Evolutionary conservation across 2,888 invertebrate genomes (phyloP).

Genomic region (Limulus polyphemus): DNA sequence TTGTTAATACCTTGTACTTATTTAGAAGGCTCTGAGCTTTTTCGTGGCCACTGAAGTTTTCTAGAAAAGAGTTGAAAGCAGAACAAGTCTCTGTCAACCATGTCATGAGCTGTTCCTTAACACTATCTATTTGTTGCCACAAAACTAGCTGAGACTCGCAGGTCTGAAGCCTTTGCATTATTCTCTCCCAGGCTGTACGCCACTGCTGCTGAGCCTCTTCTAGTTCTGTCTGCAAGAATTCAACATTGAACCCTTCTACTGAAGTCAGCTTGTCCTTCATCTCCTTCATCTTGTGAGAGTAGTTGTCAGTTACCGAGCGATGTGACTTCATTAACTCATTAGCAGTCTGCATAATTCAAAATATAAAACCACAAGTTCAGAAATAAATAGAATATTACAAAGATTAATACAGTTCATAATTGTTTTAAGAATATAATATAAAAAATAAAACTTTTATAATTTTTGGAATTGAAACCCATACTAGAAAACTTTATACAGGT

Average conservation of each 20-base stretch:
- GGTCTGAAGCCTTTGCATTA: constrained; percentile 59
- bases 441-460: no score
- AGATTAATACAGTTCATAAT: no score
- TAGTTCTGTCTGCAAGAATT: constrained; percentile 36
- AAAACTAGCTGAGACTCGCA: constrained; percentile 79
- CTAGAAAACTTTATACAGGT: no score
- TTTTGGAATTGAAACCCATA: no score
- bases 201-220: constrained; percentile 29
- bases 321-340: constrained; percentile 17
- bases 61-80: constrained; percentile 58
- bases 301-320: constrained; percentile 13
- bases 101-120: constrained; percentile 62
- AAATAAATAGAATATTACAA: background rate
- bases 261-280: constrained; percentile 55
- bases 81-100: constrained; percentile 76
- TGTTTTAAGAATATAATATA: no score
- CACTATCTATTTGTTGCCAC: constrained; percentile 82
- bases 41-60: constrained; percentile 65
- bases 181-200: constrained; percentile 42
- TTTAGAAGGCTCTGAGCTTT: constrained; percentile 61
- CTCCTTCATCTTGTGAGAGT: constrained; percentile 56
- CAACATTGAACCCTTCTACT: constrained; percentile 51
- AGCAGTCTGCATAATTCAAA: constrained; percentile 7
- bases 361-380: background rate
- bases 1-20: constrained; percentile 53